These are phyloP conservation scores for Phaedon cochleariae DNA, from an alignment of 2,888 invertebrate genomes.

Conservation along the genomic window DNA sequence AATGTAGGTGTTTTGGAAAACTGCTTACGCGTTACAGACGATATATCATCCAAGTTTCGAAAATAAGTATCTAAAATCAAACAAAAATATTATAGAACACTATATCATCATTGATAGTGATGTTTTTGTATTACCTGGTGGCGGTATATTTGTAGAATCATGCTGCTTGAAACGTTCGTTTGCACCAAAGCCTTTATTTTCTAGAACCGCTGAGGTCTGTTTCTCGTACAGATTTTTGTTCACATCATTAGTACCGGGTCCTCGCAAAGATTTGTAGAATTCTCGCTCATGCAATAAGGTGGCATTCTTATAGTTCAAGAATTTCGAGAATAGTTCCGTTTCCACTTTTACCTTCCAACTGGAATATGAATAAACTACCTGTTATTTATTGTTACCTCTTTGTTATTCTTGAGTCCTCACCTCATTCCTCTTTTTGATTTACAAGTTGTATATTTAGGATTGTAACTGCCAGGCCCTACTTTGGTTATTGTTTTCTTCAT, in stretches of 20 bases:
- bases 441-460: constrained; percentile 35
- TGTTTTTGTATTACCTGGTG: constrained; percentile 40
- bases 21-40: constrained; percentile 26
- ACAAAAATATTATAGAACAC: background rate
- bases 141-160: constrained; percentile 26
- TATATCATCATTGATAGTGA: background rate
- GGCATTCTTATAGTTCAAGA: constrained; percentile 42
- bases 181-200: constrained; percentile 42
- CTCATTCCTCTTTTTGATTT: constrained; percentile 35
- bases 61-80: constrained; percentile 28
- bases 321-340: constrained; percentile 45
- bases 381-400: too few species aligned
- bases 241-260: constrained; percentile 43
- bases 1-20: constrained; percentile 50
- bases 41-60: constrained; percentile 20
- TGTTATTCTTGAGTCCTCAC: constrained; percentile 24
- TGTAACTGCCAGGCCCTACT: constrained; percentile 42
- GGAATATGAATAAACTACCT: constrained; percentile 15
- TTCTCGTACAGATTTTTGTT: constrained; percentile 35
- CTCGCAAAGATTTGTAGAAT: constrained; percentile 40
- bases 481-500: constrained; percentile 43
- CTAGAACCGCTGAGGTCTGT: constrained; percentile 18
- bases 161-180: constrained; percentile 31
- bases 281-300: constrained; percentile 37
- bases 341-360: constrained; percentile 46